Evolutionary conservation across 2,888 invertebrate species (phyloP).

Genomic region (Eueremaeus valkanovi): DNA sequence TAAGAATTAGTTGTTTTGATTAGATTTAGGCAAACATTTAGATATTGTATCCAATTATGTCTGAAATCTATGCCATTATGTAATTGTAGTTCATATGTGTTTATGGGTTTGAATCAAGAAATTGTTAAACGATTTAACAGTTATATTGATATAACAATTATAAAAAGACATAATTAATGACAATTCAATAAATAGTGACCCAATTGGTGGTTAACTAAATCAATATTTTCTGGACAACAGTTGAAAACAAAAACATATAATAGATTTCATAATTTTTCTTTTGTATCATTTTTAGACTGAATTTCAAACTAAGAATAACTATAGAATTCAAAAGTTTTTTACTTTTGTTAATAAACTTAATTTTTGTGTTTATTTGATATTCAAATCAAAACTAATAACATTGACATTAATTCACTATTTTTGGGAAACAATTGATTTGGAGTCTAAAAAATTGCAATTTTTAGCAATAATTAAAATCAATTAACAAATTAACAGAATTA

Average conservation of each 20-base stretch:
- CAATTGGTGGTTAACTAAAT: background rate
- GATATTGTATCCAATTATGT: too few relatives aligned
- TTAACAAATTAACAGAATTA: background rate
- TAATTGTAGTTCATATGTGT: too few relatives aligned
- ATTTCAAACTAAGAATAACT: too few relatives aligned
- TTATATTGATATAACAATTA: too few relatives aligned
- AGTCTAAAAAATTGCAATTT: background rate
- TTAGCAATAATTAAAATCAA: background rate
- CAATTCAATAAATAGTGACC: background rate
- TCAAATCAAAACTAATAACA: background rate
- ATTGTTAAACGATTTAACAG: too few relatives aligned
- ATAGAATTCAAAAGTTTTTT: too few relatives aligned
- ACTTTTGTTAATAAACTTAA: too few relatives aligned
- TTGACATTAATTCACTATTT: constrained; percentile 11
- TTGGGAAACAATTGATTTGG: background rate
- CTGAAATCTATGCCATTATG: too few relatives aligned
- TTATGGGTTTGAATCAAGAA: too few relatives aligned
- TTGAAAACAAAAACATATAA: background rate
- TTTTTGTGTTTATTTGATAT: background rate
- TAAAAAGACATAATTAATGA: background rate
- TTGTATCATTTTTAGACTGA: background rate
- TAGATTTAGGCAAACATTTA: too few relatives aligned
- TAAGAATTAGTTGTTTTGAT: too few relatives aligned
- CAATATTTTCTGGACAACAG: background rate
- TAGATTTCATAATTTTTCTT: background rate